Evolutionary conservation across 2,797 vertebrate species (phyloP), one percentile per base, ranked within the genome.

Genomic region (Hozukius guyotensis): DNA sequence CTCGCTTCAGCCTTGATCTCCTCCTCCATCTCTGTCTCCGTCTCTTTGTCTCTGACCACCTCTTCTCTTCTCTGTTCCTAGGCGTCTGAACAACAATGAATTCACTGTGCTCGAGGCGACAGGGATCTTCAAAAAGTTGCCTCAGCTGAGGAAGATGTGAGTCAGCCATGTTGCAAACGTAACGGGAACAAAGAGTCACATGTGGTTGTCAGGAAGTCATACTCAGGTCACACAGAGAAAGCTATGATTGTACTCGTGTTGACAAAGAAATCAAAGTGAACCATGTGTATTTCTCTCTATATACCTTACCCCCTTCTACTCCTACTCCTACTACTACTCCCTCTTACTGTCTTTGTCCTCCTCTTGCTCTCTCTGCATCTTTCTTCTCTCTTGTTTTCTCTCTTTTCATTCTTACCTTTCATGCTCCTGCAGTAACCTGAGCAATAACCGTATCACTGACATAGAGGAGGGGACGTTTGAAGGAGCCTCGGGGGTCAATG

Each of bases 51-150:
- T 86, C 81, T 77, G 63, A 89, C 82, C 77, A 80, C 49, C 71
- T 87, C 69, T 53, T 76, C 66, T 68, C 69, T 70, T 46, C 75
- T 80, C 64, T 85, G 70, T 76, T 84, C 87, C 31, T 70, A 99
- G 98, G 84, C 96, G 98, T 62, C 96, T 99, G 79, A 99, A 99
- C 96, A 99, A 99, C 95, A 99, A 99, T 60, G 98, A 99, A 86
- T 99, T 99, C 93, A 97, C 97, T 36, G 98, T 99, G 64, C 93
- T 99, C 66, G 98, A 99, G 95, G 98, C 98, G 31, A 99, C 98
- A 0, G 98, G 98, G 63, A 97, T 99, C 92, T 99, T 99, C 92
- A 99, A 98, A 95, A 99, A 98, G 92, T 96, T 99, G 87, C 97
- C 98, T 88, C 98, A 99, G 61, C 95, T 99, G 59, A 96, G 97